Evolutionary conservation across 2,113 vertebrate genomes (phyloP).

Genomic region (human (Homo sapiens)): GRCh38 chr6:150288001-150288500

Average conservation of each 20-base stretch:
- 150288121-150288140: neutral
- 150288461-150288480: neutral
- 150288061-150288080: too few species aligned
- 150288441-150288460: neutral
- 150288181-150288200: neutral
- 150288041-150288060: fast-evolving
- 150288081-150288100: neutral
- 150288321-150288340: neutral
- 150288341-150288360: neutral
- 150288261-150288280: neutral
- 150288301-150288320: neutral
- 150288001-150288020: neutral
- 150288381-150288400: neutral
- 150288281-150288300: neutral
- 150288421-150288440: neutral
- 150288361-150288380: neutral
- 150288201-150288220: neutral
- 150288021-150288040: neutral
- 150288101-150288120: neutral
- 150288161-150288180: neutral
- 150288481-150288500: neutral
- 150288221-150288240: neutral
- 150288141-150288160: neutral
- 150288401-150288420: fast-evolving
- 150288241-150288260: neutral